Evolutionary conservation across 1,140 invertebrate genomes (phyloP), one percentile per base, ranked within the genome.

Genomic region (Dermatophagoides farinae): DNA sequence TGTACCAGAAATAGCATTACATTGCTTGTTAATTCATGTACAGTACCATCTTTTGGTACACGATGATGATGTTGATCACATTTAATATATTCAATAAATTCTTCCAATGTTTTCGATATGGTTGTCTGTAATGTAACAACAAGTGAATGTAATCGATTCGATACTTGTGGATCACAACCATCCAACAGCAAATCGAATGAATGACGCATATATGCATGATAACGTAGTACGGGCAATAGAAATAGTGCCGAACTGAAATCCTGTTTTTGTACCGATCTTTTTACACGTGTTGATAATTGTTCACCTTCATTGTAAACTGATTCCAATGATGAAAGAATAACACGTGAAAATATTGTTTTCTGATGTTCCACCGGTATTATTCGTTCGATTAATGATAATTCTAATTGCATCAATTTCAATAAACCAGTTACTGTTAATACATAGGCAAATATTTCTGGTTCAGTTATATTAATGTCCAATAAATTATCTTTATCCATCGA

Each of bases 21-120:
- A 71, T 95, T 92, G 54, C 84, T 88, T 4, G 90, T 92, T 47
- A 92, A 75, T 73, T 97, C 88, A 70, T 93, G 90, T 23, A 97
- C 91, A 0, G 91, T 97, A 61, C 91, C 92, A 77, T 97, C 92
- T 71, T 83, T 85, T 0, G 92, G 88, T 67, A 92, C 78, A 65
- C 82, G 81, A 14, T 18, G 20, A 6, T 82, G 80, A 40, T 85
- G 83, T 12, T 80, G 79, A 70, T 95, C 89, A 61, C 80, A 81
- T 67, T 86, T 79, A 50, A 96, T 81, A 66, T 82, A 87, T 67
- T 93, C 88, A 53, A 89, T 80, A 71, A 95, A 95, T 67, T 92
- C 88, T 71, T 96, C 90, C 63, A 96, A 73, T 22, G 86, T 84
- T 74, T 87, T 86, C 38, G 82, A 79, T 50, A 86, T 87, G 4